phyloP scores from a whole-genome alignment of 2,113 vertebrate genomes.

The Edolisoma coerulescens region DNA sequence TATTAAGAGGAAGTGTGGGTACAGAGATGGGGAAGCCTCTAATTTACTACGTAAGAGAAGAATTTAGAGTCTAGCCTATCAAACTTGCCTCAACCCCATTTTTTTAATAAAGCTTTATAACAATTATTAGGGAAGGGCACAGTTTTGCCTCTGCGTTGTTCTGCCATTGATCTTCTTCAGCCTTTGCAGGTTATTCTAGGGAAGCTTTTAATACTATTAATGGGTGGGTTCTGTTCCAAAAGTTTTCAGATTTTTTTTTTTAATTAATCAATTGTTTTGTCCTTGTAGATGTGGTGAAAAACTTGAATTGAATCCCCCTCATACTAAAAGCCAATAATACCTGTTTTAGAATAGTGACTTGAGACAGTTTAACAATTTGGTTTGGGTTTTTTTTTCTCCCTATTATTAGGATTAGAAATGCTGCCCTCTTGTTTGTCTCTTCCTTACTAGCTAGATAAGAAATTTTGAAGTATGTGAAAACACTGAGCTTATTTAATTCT shows the following conservation, averaged over 20 bases:
- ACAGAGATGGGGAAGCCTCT: neutral
- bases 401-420: neutral
- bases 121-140: neutral
- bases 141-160: neutral
- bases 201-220: neutral
- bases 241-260: neutral
- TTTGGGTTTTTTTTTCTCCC: neutral
- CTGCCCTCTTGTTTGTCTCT: neutral
- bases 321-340: neutral
- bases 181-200: neutral
- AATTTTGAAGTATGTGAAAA: neutral
- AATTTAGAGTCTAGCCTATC: neutral
- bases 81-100: neutral
- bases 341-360: neutral
- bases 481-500: neutral
- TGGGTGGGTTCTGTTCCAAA: neutral
- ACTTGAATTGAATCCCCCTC: neutral
- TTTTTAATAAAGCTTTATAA: neutral
- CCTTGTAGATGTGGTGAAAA: neutral
- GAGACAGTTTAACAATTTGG: neutral
- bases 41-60: neutral
- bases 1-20: fast-evolving
- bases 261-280: neutral
- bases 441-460: neutral
- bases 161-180: neutral